A percentile compares a stretch with the other conserved stretches of the same genome.
Conservation (phyloP, 2,113 vertebrate genomes). For the Clarias gariepinus region DNA sequence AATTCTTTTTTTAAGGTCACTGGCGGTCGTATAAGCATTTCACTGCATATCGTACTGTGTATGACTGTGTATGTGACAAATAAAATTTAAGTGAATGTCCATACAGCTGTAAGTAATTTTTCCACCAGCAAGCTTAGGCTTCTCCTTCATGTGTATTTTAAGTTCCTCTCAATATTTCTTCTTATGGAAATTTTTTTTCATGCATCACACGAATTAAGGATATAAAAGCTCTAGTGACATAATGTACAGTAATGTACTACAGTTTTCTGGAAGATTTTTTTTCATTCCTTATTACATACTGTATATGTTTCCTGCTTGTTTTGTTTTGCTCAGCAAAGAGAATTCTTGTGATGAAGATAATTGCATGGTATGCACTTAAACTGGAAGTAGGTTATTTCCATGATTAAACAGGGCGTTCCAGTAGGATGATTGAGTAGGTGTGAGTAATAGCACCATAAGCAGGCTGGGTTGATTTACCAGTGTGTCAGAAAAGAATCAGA, state of each 20-base stretch:
- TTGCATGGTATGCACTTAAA: neutral
- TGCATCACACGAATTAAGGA: too few relatives aligned
- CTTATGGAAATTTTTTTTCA: neutral
- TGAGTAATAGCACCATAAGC: neutral
- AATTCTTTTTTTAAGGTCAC: too few relatives aligned
- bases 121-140: too few relatives aligned
- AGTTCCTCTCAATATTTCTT: neutral
- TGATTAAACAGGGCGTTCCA: neutral
- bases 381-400: neutral
- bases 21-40: too few relatives aligned
- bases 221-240: too few relatives aligned
- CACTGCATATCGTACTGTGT: too few relatives aligned
- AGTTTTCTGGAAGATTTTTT: neutral
- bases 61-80: too few relatives aligned
- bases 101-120: too few relatives aligned
- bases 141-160: neutral
- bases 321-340: neutral
- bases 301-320: neutral
- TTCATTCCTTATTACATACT: neutral
- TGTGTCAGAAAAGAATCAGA: neutral
- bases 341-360: neutral
- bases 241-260: too few relatives aligned
- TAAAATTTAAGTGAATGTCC: too few relatives aligned
- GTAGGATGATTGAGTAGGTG: neutral
- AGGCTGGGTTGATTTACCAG: neutral